Conservation (phyloP, 2,797 vertebrate species). For the Cuculus canorus region DNA sequence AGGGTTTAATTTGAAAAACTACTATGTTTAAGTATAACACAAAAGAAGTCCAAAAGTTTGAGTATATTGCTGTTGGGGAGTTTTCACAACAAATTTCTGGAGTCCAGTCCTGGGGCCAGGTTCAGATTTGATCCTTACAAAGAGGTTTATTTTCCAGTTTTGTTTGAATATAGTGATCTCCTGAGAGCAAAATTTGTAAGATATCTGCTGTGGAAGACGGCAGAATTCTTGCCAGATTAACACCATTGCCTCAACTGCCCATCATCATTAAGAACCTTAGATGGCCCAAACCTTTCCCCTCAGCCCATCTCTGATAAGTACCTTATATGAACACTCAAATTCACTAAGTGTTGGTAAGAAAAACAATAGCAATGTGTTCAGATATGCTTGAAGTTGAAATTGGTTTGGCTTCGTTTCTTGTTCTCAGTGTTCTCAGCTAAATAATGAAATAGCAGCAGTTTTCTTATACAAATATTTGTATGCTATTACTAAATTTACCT, state of each 20-base stretch:
- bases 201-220: not conserved
- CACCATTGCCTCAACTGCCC: not conserved
- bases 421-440: not conserved
- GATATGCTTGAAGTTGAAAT: not conserved
- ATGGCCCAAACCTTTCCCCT: not conserved
- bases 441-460: conserved; percentile 13
- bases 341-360: not conserved
- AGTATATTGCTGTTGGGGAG: not conserved
- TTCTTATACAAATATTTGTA: conserved; percentile 33
- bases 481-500: conserved; percentile 42
- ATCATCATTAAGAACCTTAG: not conserved
- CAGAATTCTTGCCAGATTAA: not conserved
- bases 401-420: not conserved
- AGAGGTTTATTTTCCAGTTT: conserved; percentile 1
- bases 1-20: not conserved
- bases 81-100: conserved; percentile 3
- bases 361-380: not conserved
- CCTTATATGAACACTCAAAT: not conserved
- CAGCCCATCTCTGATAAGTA: not conserved
- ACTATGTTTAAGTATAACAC: not conserved
- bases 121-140: not conserved
- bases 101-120: accelerated
- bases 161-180: not conserved
- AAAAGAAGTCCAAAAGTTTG: not conserved
- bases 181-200: not conserved